A percentile compares a stretch with the other conserved stretches of the same genome.
phyloP scores from a whole-genome alignment of 64 coral and sea anemone species.

The Hydrozoanthus tunicans region DNA sequence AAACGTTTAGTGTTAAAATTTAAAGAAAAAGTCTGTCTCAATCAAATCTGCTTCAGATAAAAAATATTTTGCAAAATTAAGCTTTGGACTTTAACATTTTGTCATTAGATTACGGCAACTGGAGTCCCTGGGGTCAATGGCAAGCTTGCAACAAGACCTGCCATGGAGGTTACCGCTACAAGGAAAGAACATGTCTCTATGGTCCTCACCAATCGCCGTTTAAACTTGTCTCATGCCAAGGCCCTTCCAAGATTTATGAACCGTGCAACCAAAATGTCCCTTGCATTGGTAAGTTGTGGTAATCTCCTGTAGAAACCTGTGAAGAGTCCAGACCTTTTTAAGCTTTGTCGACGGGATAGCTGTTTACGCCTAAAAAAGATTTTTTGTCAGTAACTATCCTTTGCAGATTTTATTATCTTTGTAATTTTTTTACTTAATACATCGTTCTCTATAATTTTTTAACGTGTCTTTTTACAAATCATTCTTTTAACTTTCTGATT shows the following conservation, averaged over 20 bases:
- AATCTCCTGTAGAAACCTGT: neutral
- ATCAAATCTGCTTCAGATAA: too few relatives aligned
- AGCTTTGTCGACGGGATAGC: too few relatives aligned
- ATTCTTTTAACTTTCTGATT: too few relatives aligned
- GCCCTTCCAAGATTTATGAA: neutral
- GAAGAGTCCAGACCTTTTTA: neutral
- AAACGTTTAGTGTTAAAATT: too few relatives aligned
- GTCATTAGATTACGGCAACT: neutral
- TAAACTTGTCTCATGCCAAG: constrained; percentile 4
- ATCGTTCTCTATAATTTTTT: too few relatives aligned
- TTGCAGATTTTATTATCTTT: too few relatives aligned
- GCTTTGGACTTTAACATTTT: neutral
- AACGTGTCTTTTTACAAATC: too few relatives aligned
- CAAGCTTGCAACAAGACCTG: constrained; percentile 4
- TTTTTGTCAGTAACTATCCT: too few relatives aligned
- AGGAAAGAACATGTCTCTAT: constrained; percentile 7
- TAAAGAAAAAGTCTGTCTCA: too few relatives aligned
- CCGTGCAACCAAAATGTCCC: constrained; percentile 23
- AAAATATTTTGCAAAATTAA: neutral
- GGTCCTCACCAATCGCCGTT: neutral
- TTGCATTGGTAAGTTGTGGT: constrained; percentile 6
- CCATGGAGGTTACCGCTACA: neutral
- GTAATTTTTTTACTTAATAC: too few relatives aligned
- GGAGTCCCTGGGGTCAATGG: neutral
- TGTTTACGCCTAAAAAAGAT: too few relatives aligned